Base-by-base conservation (phyloP, 2,113 vertebrate genomes). In the Heliornis fulica region DNA sequence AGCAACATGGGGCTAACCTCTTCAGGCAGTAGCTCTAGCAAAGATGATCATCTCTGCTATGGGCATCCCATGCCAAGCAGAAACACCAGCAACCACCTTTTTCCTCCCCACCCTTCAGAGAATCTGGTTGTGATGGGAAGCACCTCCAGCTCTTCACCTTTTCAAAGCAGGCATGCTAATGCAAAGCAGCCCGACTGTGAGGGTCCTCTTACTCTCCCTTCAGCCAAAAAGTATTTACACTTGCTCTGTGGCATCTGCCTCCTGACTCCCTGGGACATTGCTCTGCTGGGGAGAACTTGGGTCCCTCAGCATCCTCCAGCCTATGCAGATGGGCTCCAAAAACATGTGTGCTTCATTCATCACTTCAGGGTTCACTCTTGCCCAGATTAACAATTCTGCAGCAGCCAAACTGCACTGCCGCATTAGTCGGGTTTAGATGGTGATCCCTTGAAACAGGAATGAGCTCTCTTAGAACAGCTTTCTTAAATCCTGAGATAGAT, bases 401-500 rank as follows among this genome's bases (percentile, higher is more conserved):
- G 85, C 90, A 93, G 83, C 19, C 31, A 79, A 94, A 82, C 92
- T 43, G 57, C 3, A 5, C 51, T 86, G 51, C 68, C 1, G 4
- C 48, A 76, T 94, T 91, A 93, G 88, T 85, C 90, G 82, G 79
- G 83, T 89, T 96, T 94, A 96, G 60, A 61, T 56, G 60, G 79
- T 92, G 81, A 95, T 91, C 89, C 46, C 54, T 87, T 94, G 93
- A 90, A 93, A 91, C 64, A 85, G 75, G 43, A 94, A 92, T 61
- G 63, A 92, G 96, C 85, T 93, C 79, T 77, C 65, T 88, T 72
- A 90, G 79, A 94, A 71, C 50, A 92, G 91, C 86, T 95, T 93
- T 48, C 90, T 89, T 94, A 96, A 95, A 92, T 91, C 85, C 94
- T 28, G 53, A 89, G 84, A 81, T 83, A 90, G 82, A 93, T 70